phyloP scores from a whole-genome alignment of 2,888 invertebrate species.

The Acholoe squamosa region DNA sequence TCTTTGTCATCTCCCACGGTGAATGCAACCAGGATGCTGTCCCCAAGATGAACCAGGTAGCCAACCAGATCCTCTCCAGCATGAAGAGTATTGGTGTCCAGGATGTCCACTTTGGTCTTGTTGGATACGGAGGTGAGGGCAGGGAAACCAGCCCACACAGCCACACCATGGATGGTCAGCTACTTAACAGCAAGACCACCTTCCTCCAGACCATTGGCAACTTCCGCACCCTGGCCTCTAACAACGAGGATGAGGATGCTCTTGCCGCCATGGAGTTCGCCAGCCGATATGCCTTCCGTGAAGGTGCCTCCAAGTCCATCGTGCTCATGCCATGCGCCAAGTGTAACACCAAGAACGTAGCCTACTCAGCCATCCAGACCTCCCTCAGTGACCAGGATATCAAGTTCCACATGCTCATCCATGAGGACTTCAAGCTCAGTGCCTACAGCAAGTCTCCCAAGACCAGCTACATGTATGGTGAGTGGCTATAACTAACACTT shows the following conservation, averaged over 20 bases:
- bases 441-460: constrained; percentile 61
- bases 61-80: constrained; percentile 73
- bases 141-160: constrained; percentile 87
- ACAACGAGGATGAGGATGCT: constrained; percentile 72
- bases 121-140: constrained; percentile 89
- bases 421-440: constrained; percentile 67
- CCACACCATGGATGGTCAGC: constrained; percentile 85
- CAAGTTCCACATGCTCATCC: constrained; percentile 68
- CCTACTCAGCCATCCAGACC: constrained; percentile 67
- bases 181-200: constrained; percentile 73
- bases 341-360: constrained; percentile 85
- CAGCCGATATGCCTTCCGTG: constrained; percentile 89
- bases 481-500: neutral
- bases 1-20: constrained; percentile 92
- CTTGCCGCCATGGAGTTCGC: constrained; percentile 87
- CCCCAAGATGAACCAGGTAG: constrained; percentile 76
- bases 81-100: constrained; percentile 73
- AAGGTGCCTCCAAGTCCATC: constrained; percentile 92
- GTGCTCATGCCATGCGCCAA: constrained; percentile 91
- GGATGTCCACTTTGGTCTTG: constrained; percentile 88
- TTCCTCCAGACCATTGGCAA: constrained; percentile 64
- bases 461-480: constrained; percentile 70
- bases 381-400: constrained; percentile 67
- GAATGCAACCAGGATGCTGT: constrained; percentile 90
- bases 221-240: constrained; percentile 27